Conservation (phyloP, 2,113 vertebrate species). For the Eubucco bourcierii region DNA sequence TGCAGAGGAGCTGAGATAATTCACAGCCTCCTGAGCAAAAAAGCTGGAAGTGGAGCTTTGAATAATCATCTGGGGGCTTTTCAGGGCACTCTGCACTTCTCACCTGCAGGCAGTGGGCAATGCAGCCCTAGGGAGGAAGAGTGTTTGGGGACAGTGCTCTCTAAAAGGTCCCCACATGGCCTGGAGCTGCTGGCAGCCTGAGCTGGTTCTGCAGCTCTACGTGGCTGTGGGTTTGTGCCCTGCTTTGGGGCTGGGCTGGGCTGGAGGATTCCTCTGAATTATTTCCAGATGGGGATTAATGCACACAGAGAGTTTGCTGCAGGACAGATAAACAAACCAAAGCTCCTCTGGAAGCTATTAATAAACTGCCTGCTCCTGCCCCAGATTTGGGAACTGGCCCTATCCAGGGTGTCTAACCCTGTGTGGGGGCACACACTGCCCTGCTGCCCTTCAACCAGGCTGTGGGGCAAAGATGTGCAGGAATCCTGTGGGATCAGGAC, state of each 20-base stretch:
- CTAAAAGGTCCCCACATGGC: background rate
- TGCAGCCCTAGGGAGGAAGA: background rate
- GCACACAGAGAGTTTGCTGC: constrained; percentile 15
- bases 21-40: background rate
- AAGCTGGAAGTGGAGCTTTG: background rate
- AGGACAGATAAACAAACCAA: constrained; percentile 52
- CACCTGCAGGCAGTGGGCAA: background rate
- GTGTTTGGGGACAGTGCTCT: background rate
- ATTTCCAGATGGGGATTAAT: constrained; percentile 69
- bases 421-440: background rate
- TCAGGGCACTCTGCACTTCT: background rate
- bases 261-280: constrained; percentile 48
- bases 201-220: background rate
- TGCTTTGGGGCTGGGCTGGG: constrained; percentile 6
- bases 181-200: background rate
- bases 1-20: background rate
- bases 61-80: background rate
- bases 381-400: background rate
- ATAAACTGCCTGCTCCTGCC: constrained; percentile 1
- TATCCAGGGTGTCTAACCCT: background rate
- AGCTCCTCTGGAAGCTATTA: constrained; percentile 51
- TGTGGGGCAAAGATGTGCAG: background rate
- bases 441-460: background rate
- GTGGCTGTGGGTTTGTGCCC: background rate
- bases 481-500: fast-evolving